Evolutionary conservation across 1,140 invertebrate species (phyloP).

Genomic region (Tetramorium parvispinum): DNA sequence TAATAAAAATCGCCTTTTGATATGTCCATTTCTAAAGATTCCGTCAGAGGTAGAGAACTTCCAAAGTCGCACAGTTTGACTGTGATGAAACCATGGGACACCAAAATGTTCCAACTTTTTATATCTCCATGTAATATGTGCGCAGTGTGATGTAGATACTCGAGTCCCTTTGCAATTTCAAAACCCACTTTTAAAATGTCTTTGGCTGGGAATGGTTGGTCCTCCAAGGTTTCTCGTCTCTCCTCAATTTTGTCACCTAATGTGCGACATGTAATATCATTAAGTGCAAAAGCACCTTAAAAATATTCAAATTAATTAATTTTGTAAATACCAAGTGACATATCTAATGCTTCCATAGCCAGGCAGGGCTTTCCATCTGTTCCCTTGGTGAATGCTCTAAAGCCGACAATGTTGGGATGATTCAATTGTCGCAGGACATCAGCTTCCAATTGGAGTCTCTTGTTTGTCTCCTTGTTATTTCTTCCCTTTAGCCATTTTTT

Average conservation of each 20-base stretch:
- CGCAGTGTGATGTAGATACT: conserved; percentile 92
- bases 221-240: conserved; percentile 86
- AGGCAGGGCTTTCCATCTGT: conserved; percentile 88
- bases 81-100: conserved; percentile 90
- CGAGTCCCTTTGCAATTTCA: conserved; percentile 90
- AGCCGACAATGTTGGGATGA: conserved; percentile 95
- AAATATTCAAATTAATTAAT: background rate
- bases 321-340: conserved; percentile 86
- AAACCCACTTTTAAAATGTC: conserved; percentile 88
- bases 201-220: conserved; percentile 87
- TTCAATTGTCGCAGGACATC: conserved; percentile 89
- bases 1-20: conserved; percentile 86
- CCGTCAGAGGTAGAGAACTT: conserved; percentile 90
- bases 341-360: conserved; percentile 90
- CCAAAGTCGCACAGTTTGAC: conserved; percentile 96
- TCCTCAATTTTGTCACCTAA: conserved; percentile 90
- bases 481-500: conserved; percentile 88
- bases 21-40: conserved; percentile 88
- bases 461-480: conserved; percentile 79
- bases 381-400: conserved; percentile 89
- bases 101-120: conserved; percentile 93
- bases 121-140: conserved; percentile 93
- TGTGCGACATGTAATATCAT: conserved; percentile 7
- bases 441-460: conserved; percentile 89
- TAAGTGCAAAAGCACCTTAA: conserved; percentile 12